phyloP scores from a whole-genome alignment of 2,888 invertebrate species.

The Sminthurinus aureus region DNA sequence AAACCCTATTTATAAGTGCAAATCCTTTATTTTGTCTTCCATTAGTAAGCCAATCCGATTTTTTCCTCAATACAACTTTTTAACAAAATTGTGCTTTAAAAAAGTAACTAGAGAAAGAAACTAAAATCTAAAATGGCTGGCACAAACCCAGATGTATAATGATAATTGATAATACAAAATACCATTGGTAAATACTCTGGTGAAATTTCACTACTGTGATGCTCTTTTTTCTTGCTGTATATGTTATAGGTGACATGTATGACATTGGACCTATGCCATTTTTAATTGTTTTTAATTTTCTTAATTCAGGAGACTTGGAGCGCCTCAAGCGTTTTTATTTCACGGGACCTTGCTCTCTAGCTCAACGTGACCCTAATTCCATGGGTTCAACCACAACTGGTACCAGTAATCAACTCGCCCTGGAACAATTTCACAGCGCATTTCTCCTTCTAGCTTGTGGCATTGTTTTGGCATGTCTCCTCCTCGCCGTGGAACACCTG shows the following conservation, averaged over 20 bases:
- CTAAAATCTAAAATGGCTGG: no score
- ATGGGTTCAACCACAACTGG: constrained; percentile 64
- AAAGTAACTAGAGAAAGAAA: no score
- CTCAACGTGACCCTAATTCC: constrained; percentile 41
- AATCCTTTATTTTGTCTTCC: no score
- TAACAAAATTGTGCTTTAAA: no score
- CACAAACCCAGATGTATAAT: no score
- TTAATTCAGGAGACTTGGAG: constrained; percentile 81
- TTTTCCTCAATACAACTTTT: no score
- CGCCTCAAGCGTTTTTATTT: constrained; percentile 87
- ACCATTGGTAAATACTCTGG: no score
- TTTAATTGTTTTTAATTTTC: neutral
- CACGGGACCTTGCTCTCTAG: constrained; percentile 82
- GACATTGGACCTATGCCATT: neutral
- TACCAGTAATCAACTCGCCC: constrained; percentile 85
- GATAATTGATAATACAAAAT: no score
- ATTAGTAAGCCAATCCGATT: no score
- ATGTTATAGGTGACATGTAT: neutral
- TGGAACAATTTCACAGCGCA: constrained; percentile 96
- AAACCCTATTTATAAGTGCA: no score
- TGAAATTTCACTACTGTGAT: no score
- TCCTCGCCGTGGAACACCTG: constrained; percentile 88
- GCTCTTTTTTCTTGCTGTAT: neutral
- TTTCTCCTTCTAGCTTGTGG: constrained; percentile 95
- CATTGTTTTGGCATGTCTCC: constrained; percentile 85